Conservation (phyloP, 2,797 vertebrate species). For the Poecilia wingei region DNA sequence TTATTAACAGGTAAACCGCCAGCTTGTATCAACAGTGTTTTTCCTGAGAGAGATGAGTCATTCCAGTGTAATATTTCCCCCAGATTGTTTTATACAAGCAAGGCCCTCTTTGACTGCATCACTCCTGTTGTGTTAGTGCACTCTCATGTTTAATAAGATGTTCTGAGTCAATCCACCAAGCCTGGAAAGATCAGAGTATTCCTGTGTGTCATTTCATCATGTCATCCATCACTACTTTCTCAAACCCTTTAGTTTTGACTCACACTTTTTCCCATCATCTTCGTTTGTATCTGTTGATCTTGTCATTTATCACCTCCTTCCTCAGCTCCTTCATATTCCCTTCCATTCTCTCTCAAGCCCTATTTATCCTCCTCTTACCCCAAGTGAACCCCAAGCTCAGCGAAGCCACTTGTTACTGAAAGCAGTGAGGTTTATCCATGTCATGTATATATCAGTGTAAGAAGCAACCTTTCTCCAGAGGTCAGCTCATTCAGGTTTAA, state of each 20-base stretch:
- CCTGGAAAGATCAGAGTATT: constrained; percentile 40
- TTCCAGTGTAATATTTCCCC: constrained; percentile 52
- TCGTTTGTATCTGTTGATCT: constrained; percentile 34
- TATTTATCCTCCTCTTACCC: constrained; percentile 41
- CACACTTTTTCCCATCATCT: constrained; percentile 22
- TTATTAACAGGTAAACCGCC: constrained; percentile 68
- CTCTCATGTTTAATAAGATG: constrained; percentile 54
- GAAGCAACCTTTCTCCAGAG: background rate
- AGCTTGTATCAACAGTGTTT: constrained; percentile 62
- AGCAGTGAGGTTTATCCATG: constrained; percentile 3
- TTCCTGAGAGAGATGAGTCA: constrained; percentile 70
- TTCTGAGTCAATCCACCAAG: constrained; percentile 47
- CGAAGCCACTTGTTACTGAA: constrained; percentile 2
- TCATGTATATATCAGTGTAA: background rate
- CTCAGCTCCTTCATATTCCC: constrained; percentile 25
- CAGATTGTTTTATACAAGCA: constrained; percentile 40
- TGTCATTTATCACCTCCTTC: constrained; percentile 48
- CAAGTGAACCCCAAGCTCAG: constrained; percentile 40
- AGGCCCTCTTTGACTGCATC: constrained; percentile 34
- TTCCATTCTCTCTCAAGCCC: constrained; percentile 39
- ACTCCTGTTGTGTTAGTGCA: constrained; percentile 41
- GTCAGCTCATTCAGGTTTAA: background rate
- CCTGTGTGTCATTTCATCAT: constrained; percentile 47
- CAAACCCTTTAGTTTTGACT: constrained; percentile 17
- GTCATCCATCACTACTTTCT: constrained; percentile 23